These are phyloP conservation scores for Hymenochirus boettgeri DNA, from an alignment of 2,113 vertebrate species.

Conservation along the genomic window DNA sequence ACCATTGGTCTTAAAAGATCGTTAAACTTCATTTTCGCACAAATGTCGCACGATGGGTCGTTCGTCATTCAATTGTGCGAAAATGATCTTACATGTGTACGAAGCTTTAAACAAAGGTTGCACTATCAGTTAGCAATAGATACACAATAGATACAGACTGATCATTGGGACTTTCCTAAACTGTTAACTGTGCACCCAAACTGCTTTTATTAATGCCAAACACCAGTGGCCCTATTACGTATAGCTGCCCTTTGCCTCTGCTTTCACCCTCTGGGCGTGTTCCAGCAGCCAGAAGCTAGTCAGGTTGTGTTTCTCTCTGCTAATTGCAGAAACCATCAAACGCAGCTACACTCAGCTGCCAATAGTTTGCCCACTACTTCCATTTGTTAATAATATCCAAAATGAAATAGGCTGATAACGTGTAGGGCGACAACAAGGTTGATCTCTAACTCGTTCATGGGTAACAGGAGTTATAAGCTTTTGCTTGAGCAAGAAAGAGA, in stretches of 20 bases:
- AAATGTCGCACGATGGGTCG: no score
- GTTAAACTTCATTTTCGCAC: no score
- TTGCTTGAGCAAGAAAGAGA: conserved; percentile 62
- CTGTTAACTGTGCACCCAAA: no score
- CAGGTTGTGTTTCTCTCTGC: neutral
- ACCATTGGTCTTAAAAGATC: no score
- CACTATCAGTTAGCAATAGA: no score
- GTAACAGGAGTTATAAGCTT: conserved; percentile 49
- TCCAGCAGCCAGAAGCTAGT: conserved; percentile 1
- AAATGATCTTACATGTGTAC: no score
- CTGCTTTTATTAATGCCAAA: neutral
- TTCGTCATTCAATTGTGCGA: no score
- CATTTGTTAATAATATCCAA: conserved; percentile 72
- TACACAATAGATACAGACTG: no score
- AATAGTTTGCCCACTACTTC: conserved; percentile 79
- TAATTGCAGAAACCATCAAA: conserved; percentile 52
- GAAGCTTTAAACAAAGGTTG: no score
- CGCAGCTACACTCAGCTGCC: conserved; percentile 70
- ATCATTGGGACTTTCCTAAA: no score
- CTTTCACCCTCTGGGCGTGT: neutral
- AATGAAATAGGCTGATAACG: conserved; percentile 74
- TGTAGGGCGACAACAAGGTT: conserved; percentile 76
- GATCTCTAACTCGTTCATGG: conserved; percentile 51
- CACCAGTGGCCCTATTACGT: neutral
- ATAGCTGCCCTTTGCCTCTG: neutral